phyloP scores from a whole-genome alignment of 2,888 invertebrate species.

The Eristalinus aeneus region DNA sequence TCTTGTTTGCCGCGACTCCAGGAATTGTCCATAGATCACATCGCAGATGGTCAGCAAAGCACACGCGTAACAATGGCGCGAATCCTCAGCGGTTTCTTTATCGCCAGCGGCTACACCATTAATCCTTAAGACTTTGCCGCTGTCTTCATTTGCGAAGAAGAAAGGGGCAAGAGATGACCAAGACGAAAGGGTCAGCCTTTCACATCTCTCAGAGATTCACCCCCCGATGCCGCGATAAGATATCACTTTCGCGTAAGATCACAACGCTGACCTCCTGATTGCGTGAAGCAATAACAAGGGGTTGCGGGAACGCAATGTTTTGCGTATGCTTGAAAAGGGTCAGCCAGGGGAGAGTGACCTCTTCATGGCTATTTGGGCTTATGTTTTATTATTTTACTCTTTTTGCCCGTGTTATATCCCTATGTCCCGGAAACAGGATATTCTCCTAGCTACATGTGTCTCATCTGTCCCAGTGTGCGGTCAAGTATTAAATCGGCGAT shows the following conservation, averaged over 20 bases:
- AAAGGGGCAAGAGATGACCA: background rate
- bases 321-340: constrained; percentile 60
- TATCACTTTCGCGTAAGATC: constrained; percentile 32
- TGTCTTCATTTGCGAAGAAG: constrained; percentile 1
- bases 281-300: constrained; percentile 15
- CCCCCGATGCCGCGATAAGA: constrained; percentile 38
- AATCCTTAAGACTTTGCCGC: background rate
- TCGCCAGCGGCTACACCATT: background rate
- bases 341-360: constrained; percentile 41
- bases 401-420: constrained; percentile 13
- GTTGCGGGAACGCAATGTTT: constrained; percentile 40
- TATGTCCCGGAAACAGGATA: background rate
- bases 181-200: constrained; percentile 8
- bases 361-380: constrained; percentile 47
- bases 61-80: constrained; percentile 35
- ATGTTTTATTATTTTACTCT: constrained; percentile 50
- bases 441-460: constrained; percentile 24
- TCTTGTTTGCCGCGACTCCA: constrained; percentile 18
- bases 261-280: background rate
- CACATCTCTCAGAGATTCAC: constrained; percentile 33
- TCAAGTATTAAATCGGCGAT: constrained; percentile 39
- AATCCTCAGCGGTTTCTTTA: background rate
- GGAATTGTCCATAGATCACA: constrained; percentile 15
- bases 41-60: constrained; percentile 43
- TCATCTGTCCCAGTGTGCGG: constrained; percentile 34